Conservation (phyloP, 2,113 vertebrate species). For the Synodontis membranacea region DNA sequence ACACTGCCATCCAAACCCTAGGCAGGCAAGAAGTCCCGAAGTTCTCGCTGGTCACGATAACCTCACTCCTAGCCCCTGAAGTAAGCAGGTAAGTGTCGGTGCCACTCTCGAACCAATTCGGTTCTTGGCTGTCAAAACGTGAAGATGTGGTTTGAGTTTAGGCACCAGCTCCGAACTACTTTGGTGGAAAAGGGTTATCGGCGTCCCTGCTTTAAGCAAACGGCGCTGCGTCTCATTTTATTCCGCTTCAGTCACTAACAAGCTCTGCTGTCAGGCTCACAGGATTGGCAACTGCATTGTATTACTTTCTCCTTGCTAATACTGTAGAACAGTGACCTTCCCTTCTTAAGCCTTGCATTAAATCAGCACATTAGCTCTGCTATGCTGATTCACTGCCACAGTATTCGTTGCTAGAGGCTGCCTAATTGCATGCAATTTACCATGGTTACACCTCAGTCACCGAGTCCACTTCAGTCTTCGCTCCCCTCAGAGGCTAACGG, state of each 20-base stretch:
- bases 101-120: no score
- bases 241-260: conserved; percentile 20
- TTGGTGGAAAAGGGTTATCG: no score
- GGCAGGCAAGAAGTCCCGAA: no score
- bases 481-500: not conserved
- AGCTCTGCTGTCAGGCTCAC: not conserved
- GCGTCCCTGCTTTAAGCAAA: not conserved
- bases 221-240: not conserved
- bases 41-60: no score
- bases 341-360: conserved; percentile 17
- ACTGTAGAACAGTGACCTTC: not conserved
- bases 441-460: not conserved
- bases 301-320: conserved; percentile 8
- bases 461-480: not conserved
- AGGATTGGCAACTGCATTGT: conserved; percentile 23
- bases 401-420: not conserved
- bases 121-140: no score
- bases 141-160: no score
- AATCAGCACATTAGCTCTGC: conserved; percentile 43
- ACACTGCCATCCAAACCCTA: no score
- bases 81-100: no score
- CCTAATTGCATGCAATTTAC: conserved; percentile 23
- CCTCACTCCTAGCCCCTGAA: no score
- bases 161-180: no score
- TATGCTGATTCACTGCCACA: conserved; percentile 11